Evolutionary conservation across 2,113 vertebrate species (phyloP).

Genomic region (Bucco capensis): DNA sequence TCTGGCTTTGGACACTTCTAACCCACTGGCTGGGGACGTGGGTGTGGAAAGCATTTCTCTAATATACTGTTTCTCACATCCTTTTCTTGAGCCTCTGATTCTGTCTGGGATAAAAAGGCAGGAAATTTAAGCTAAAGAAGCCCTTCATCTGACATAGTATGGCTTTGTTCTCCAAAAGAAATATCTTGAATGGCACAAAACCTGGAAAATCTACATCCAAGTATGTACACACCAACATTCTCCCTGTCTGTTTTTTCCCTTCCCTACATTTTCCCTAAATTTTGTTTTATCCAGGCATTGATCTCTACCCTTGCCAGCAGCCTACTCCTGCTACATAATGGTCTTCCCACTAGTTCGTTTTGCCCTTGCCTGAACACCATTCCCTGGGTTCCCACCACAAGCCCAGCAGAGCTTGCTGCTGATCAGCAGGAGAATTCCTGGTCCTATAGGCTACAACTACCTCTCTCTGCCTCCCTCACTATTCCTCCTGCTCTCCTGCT

Average conservation of each 20-base stretch:
- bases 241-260: neutral
- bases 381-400: neutral
- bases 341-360: neutral
- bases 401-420: accelerated
- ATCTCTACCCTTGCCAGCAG: neutral
- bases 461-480: neutral
- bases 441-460: neutral
- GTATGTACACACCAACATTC: neutral
- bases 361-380: neutral
- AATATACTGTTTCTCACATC: neutral
- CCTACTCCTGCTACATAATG: neutral
- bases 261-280: neutral
- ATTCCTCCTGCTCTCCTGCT: neutral
- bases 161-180: neutral
- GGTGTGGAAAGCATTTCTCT: neutral
- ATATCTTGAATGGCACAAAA: neutral
- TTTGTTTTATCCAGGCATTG: neutral
- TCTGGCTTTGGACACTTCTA: neutral
- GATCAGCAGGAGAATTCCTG: neutral
- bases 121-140: neutral
- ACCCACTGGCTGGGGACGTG: neutral
- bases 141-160: neutral
- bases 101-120: neutral
- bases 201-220: neutral
- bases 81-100: neutral